Conservation (phyloP, 1,140 invertebrate species). For the Phortica variegata region DNA sequence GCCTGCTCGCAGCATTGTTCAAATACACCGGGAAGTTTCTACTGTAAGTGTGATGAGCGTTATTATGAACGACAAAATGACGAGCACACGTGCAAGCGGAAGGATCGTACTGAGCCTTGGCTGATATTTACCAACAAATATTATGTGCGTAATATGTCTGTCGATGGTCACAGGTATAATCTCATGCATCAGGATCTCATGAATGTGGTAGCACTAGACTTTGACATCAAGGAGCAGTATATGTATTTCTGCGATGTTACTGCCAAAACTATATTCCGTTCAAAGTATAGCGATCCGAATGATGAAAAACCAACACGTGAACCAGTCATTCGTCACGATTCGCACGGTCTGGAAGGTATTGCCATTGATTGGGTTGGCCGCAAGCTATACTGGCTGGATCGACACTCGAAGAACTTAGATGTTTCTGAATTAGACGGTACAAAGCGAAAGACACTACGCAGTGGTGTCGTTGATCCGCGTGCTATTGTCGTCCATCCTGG, state of each 20-base stretch:
- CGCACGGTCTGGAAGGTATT: constrained; percentile 93
- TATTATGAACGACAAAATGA: constrained; percentile 87
- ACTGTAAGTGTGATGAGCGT: constrained; percentile 93
- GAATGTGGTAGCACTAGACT: constrained; percentile 95
- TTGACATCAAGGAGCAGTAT: constrained; percentile 79
- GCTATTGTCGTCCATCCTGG: constrained; percentile 94
- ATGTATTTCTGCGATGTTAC: constrained; percentile 95
- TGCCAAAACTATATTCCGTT: constrained; percentile 86
- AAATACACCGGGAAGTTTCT: constrained; percentile 92
- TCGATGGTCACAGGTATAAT: constrained; percentile 81
- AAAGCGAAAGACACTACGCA: constrained; percentile 82
- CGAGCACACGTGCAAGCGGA: constrained; percentile 86
- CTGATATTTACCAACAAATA: constrained; percentile 97
- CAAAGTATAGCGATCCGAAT: constrained; percentile 60
- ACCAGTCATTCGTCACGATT: constrained; percentile 87
- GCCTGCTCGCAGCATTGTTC: constrained; percentile 94
- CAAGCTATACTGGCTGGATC: constrained; percentile 97
- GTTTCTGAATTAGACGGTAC: constrained; percentile 92
- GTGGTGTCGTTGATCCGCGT: constrained; percentile 86
- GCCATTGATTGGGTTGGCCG: constrained; percentile 95
- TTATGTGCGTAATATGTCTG: constrained; percentile 93
- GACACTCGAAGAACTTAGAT: constrained; percentile 91
- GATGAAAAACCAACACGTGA: constrained; percentile 64
- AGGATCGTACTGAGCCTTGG: constrained; percentile 82
- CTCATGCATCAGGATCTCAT: constrained; percentile 92